Evolutionary conservation across 2,113 vertebrate genomes (phyloP), one percentile per base, ranked within the genome.

Genomic region (Dissostichus mawsoni): DNA sequence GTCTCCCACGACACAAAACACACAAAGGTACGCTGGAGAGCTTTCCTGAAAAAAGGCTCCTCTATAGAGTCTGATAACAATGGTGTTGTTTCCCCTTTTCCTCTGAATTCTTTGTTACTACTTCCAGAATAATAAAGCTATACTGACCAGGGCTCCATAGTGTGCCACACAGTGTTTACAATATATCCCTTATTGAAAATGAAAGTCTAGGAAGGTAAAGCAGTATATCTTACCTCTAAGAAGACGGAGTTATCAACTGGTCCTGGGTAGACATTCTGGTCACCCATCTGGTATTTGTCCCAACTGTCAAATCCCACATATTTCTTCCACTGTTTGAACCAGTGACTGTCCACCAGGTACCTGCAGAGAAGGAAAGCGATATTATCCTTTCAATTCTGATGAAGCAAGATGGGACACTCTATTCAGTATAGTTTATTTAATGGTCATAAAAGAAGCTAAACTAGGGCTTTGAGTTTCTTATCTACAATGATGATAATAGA

Each of bases 321-420:
- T 93, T 99, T 99, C 91, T 99, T 99, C 98, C 98, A 99, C 94
- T 99, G 98, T 94, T 99, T 99, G 93, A 99, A 99, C 98, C 98
- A 99, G 89, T 95, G 97, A 94, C 98, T 99, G 94, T 99, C 98
- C 75, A 99, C 97, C 64, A 99, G 94, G 90, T 98, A 99, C 98
- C 98, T 99, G 91, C 25, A 91, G 29, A 79, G 52, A 57, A 65
- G 33, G 5, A 3, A 68, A n/a, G n/a, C 2, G 52, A 11, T 8
- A 14, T 18, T n/a, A 25, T 11, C 14, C 51, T 8, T 23, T 64
- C 8, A 72, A 50, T n/a, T 4, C 5, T 20, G 2, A 44, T 45
- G 2, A 69, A 74, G 62, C 36, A 64, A 51, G 5, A 23, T 56
- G 66, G 11, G 29, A 47, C 48, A 33, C 11, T 13, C 9, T 17